Evolutionary conservation across 2,113 vertebrate species (phyloP), one percentile per base, ranked within the genome.

Genomic region (Poeciliopsis occidentalis): DNA sequence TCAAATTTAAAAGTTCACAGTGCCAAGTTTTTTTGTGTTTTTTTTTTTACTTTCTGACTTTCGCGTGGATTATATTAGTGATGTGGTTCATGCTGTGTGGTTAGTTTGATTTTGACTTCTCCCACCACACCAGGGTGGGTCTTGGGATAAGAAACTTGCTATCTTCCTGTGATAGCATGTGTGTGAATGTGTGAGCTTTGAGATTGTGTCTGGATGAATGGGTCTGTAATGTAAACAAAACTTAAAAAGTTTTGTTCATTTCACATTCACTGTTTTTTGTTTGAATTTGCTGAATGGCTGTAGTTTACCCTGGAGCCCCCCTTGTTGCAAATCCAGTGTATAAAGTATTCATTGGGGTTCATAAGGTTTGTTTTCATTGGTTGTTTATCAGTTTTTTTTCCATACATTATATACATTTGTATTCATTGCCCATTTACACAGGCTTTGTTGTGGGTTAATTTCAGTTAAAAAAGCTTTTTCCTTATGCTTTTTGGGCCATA

Each of bases 271-370:
- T 75, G 76, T 65, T 41, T 47, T 60, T 60, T 72, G 44, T 60
- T 61, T 67, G 29, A 85, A 75, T 79, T 51, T 80, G 78, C 85
- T 84, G 79, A 85, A 80, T 11, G 57, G 12, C 19, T 79, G 66
- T 71, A 61, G 64, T 78, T 83, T 1, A 29, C 79, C 75, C 66
- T 78, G 69, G 57, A 78, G 62, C n/a, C 66, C 70, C 82, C 79
- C 79, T 88, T 88, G 85, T 51, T 88, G 71, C 78, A 63, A 80
- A 71, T 73, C 87, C 81, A 78, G 68, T 69, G 76, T 82, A 37
- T 37, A 80, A 90, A 67, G 47, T 68, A 74, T 77, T 65, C 73
- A 73, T 69, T 37, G 73, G 44, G 73, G 32, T 47, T 19, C 31
- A 13, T 17, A 70, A 13, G 54, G 44, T 44, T 31, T 86, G 69